Conservation (phyloP, 2,888 invertebrate genomes). For the Yponomeuta malinellus region DNA sequence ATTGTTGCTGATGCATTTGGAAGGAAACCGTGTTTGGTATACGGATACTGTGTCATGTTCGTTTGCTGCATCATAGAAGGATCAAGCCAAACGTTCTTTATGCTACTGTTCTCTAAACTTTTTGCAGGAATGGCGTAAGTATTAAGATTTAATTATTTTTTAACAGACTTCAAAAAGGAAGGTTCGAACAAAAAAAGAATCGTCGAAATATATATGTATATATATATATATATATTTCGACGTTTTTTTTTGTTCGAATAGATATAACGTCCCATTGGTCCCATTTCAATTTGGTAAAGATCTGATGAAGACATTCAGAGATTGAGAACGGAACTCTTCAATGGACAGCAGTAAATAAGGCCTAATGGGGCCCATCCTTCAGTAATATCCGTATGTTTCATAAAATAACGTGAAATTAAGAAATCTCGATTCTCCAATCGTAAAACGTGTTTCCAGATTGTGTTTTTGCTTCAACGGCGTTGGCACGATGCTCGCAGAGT, state of each 20-base stretch:
- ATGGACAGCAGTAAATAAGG: too few relatives aligned
- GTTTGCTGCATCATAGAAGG: conserved; percentile 38
- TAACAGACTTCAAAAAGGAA: not conserved
- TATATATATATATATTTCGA: too few relatives aligned
- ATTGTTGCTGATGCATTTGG: conserved; percentile 47
- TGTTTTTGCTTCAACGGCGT: conserved; percentile 38
- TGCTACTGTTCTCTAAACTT: conserved; percentile 39
- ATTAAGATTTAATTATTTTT: not conserved
- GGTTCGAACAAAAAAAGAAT: too few relatives aligned
- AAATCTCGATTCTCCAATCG: not conserved
- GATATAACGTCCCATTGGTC: too few relatives aligned
- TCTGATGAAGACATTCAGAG: too few relatives aligned
- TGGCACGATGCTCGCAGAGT: conserved; percentile 39
- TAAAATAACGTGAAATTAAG: too few relatives aligned
- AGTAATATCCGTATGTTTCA: too few relatives aligned
- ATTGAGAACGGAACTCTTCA: too few relatives aligned
- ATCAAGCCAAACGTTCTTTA: conserved; percentile 43
- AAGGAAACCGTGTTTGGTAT: conserved; percentile 38
- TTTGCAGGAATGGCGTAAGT: conserved; percentile 41
- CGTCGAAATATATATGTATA: too few relatives aligned
- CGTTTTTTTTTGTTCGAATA: too few relatives aligned
- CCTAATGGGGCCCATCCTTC: too few relatives aligned
- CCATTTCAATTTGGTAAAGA: too few relatives aligned
- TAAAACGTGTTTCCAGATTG: conserved; percentile 30
- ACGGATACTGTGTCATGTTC: conserved; percentile 39